phyloP scores from a whole-genome alignment of 2,888 invertebrate species.

The Spatulosminthurus flaviceps region DNA sequence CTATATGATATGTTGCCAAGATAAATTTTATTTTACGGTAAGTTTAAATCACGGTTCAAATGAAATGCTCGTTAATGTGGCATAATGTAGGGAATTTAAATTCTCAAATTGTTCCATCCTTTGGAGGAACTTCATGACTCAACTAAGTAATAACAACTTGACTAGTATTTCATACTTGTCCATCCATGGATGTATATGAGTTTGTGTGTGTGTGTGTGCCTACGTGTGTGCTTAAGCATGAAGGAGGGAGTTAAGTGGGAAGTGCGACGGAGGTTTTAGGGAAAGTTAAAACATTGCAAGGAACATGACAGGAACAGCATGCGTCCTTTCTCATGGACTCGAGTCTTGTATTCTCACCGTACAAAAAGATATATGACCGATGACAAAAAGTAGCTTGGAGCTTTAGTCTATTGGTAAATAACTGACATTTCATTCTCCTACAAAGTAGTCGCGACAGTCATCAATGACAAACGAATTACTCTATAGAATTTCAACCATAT shows the following conservation, averaged over 20 bases:
- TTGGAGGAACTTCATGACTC: slow-evolving; percentile 14
- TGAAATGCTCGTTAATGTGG: slow-evolving; percentile 14
- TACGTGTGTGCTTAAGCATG: slow-evolving; percentile 7
- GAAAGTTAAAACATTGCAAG: slow-evolving; percentile 7
- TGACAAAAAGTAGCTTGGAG: slow-evolving; percentile 24
- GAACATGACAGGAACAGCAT: slow-evolving; percentile 8
- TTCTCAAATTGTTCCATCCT: background rate
- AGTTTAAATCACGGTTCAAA: slow-evolving; percentile 18
- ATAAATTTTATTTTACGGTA: slow-evolving; percentile 13
- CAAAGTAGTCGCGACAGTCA: background rate
- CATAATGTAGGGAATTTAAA: slow-evolving; percentile 14
- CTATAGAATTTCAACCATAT: background rate
- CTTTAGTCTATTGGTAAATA: slow-evolving; percentile 16
- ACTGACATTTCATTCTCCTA: background rate
- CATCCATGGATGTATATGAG: too few relatives aligned
- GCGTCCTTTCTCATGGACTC: slow-evolving; percentile 5
- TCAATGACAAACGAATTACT: background rate
- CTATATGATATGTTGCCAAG: background rate
- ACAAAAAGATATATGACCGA: slow-evolving; percentile 16
- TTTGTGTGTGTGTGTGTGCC: too few relatives aligned
- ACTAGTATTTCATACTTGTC: background rate
- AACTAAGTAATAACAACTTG: background rate
- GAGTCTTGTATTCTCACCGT: background rate
- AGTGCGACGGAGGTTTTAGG: slow-evolving; percentile 8
- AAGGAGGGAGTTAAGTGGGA: slow-evolving; percentile 1